These are phyloP conservation scores for Lycodopsis pacificus DNA, from an alignment of 2,797 vertebrate genomes.

Conservation along the genomic window DNA sequence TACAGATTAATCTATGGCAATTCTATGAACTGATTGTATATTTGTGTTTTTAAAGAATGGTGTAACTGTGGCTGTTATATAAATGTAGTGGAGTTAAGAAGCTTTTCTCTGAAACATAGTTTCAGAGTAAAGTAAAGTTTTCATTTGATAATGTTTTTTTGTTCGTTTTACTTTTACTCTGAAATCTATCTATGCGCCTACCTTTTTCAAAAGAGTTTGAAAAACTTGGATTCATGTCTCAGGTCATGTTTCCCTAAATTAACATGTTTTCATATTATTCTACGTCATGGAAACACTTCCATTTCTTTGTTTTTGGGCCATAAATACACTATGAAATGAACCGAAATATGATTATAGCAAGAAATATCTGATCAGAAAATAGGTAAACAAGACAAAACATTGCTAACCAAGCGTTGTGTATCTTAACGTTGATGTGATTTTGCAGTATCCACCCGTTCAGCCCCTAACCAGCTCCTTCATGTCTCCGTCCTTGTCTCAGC, in stretches of 20 bases:
- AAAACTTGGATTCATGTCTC: neutral
- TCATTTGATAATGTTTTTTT: neutral
- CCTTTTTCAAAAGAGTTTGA: neutral
- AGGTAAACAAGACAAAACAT: neutral
- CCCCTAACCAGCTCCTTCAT: neutral
- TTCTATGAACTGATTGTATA: neutral
- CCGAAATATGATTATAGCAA: neutral
- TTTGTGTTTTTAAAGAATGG: neutral
- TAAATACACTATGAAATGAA: neutral
- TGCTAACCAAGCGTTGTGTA: neutral
- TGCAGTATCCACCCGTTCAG: neutral
- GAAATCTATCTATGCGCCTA: neutral
- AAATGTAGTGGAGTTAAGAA: neutral
- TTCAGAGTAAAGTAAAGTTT: too few relatives aligned
- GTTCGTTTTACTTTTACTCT: neutral
- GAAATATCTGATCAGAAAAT: neutral
- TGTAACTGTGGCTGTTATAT: neutral
- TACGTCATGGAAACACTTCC: neutral
- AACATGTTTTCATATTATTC: neutral
- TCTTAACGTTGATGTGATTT: neutral
- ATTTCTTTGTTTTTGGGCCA: neutral
- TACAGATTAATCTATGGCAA: neutral
- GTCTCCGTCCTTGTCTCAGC: constrained; percentile 73
- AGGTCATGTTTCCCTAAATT: neutral
- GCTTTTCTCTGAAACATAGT: neutral